Evolutionary conservation across 2,888 invertebrate species (phyloP).

Genomic region (Lasioglossum villosulum): DNA sequence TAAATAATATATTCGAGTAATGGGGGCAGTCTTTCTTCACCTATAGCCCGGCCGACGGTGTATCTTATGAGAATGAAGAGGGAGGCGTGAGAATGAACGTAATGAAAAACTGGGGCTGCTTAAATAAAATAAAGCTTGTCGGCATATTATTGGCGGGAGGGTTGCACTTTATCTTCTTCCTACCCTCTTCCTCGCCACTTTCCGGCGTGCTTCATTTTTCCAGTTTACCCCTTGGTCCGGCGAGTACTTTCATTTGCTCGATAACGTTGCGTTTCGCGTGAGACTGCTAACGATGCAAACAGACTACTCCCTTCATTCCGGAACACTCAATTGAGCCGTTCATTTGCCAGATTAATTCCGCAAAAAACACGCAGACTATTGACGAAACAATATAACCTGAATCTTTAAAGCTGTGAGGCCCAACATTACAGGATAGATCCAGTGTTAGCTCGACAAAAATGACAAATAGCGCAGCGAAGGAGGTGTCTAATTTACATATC

Average conservation of each 20-base stretch:
- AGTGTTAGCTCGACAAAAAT: slow-evolving; percentile 70
- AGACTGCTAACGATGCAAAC: slow-evolving; percentile 48
- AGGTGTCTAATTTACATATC: slow-evolving; percentile 77
- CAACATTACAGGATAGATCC: slow-evolving; percentile 37
- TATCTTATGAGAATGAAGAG: slow-evolving; percentile 68
- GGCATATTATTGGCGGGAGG: slow-evolving; percentile 80
- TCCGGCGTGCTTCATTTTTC: slow-evolving; percentile 44
- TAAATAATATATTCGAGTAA: slow-evolving; percentile 82
- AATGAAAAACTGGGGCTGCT: slow-evolving; percentile 83
- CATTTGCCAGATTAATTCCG: neutral
- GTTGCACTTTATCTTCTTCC: slow-evolving; percentile 71
- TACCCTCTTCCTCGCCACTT: slow-evolving; percentile 20
- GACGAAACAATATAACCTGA: neutral
- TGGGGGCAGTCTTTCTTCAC: slow-evolving; percentile 53
- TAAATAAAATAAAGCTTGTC: slow-evolving; percentile 84
- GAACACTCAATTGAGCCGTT: slow-evolving; percentile 43
- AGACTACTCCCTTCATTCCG: slow-evolving; percentile 36
- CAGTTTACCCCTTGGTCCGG: slow-evolving; percentile 50
- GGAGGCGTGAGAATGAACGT: slow-evolving; percentile 79
- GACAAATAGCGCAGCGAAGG: slow-evolving; percentile 76
- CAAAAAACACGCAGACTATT: neutral
- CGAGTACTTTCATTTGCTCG: slow-evolving; percentile 54
- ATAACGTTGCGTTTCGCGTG: slow-evolving; percentile 42
- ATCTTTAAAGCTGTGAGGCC: neutral
- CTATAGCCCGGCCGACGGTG: slow-evolving; percentile 50